phyloP scores from a whole-genome alignment of 2,888 invertebrate species.

The Cantharis rustica region DNA sequence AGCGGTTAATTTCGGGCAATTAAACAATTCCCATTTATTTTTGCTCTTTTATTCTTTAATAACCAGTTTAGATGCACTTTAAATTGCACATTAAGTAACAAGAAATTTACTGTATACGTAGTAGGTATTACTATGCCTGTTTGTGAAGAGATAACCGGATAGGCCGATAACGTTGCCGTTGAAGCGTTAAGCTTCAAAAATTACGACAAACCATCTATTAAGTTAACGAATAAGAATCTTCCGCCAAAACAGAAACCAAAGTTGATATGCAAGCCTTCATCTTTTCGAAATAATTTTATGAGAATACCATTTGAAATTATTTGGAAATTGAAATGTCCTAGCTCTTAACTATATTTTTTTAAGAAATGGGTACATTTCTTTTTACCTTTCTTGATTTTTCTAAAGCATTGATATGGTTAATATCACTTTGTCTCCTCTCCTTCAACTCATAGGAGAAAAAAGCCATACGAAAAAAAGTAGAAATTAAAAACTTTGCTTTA shows the following conservation, averaged over 20 bases:
- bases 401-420: too few relatives aligned
- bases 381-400: too few relatives aligned
- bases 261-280: too few relatives aligned
- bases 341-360: too few relatives aligned
- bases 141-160: background rate
- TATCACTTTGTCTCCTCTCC: too few relatives aligned
- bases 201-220: background rate
- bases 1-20: slow-evolving; percentile 27
- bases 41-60: background rate
- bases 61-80: background rate
- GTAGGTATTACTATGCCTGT: background rate
- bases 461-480: too few relatives aligned
- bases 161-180: background rate
- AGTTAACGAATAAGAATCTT: background rate
- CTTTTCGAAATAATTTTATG: too few relatives aligned
- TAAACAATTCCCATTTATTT: slow-evolving; percentile 6
- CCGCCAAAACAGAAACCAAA: background rate
- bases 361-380: too few relatives aligned
- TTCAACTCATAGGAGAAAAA: too few relatives aligned
- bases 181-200: background rate
- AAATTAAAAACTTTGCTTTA: too few relatives aligned
- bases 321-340: too few relatives aligned
- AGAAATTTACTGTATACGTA: background rate
- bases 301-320: too few relatives aligned
- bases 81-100: background rate